phyloP scores from a whole-genome alignment of 1,140 invertebrate species.

The Eriosoma lanigerum region DNA sequence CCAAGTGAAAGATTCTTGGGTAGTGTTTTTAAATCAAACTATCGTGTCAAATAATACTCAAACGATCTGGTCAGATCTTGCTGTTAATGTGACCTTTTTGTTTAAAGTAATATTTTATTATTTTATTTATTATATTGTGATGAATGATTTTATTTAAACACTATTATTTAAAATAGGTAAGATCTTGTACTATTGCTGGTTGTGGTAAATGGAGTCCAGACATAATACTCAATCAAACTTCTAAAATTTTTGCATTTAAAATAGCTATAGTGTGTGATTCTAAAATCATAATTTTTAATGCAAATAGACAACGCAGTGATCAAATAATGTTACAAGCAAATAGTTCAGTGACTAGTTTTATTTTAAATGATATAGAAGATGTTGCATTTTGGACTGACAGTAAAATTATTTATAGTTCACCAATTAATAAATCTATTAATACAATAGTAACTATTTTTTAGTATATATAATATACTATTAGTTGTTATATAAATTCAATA shows the following conservation, averaged over 20 bases:
- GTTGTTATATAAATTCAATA: neutral
- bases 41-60: neutral
- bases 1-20: neutral
- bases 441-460: slow-evolving; percentile 25
- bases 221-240: slow-evolving; percentile 58
- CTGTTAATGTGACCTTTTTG: neutral
- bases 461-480: neutral
- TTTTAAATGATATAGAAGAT: slow-evolving; percentile 20
- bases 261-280: slow-evolving; percentile 28
- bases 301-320: slow-evolving; percentile 66
- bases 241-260: neutral
- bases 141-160: neutral
- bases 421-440: slow-evolving; percentile 37
- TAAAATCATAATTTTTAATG: slow-evolving; percentile 65
- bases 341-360: slow-evolving; percentile 51
- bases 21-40: slow-evolving; percentile 3
- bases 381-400: slow-evolving; percentile 38
- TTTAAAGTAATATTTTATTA: slow-evolving; percentile 40
- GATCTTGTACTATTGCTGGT: slow-evolving; percentile 76
- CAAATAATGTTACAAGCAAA: slow-evolving; percentile 56
- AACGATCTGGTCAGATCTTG: slow-evolving; percentile 11
- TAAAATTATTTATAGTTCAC: slow-evolving; percentile 32
- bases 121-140: slow-evolving; percentile 11
- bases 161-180: slow-evolving; percentile 63
- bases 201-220: slow-evolving; percentile 68